Conservation (phyloP, 35 echinoderm and acorn worm species). For the Apostichopus californicus region DNA sequence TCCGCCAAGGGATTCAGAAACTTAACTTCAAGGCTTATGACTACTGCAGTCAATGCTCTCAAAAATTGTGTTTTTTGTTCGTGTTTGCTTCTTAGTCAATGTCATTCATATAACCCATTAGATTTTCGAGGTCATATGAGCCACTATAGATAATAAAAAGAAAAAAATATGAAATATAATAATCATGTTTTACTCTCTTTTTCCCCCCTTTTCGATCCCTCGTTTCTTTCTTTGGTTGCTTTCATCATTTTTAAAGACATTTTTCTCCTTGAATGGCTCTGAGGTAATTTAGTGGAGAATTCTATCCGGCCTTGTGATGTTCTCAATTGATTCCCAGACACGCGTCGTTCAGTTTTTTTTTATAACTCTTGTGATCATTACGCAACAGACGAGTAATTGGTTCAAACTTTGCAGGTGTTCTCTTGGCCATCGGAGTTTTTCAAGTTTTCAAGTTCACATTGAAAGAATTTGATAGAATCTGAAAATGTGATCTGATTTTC, state of each 20-base stretch:
- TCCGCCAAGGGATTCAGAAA: background rate
- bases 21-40: background rate
- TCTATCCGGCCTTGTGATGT: background rate
- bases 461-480: no score
- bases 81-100: background rate
- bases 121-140: no score
- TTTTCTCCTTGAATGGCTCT: background rate
- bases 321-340: background rate
- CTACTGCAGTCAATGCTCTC: background rate
- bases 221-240: no score
- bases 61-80: background rate
- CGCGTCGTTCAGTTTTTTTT: background rate
- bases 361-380: background rate
- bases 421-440: no score
- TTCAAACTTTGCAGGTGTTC: background rate
- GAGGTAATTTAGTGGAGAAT: background rate
- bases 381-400: background rate
- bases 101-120: background rate
- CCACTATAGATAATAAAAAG: no score
- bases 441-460: no score
- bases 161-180: no score
- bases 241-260: background rate
- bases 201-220: no score
- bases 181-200: no score
- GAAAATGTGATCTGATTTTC: no score